These are phyloP conservation scores for Etheostoma cragini DNA, from an alignment of 2,113 vertebrate species.

Conservation along the genomic window DNA sequence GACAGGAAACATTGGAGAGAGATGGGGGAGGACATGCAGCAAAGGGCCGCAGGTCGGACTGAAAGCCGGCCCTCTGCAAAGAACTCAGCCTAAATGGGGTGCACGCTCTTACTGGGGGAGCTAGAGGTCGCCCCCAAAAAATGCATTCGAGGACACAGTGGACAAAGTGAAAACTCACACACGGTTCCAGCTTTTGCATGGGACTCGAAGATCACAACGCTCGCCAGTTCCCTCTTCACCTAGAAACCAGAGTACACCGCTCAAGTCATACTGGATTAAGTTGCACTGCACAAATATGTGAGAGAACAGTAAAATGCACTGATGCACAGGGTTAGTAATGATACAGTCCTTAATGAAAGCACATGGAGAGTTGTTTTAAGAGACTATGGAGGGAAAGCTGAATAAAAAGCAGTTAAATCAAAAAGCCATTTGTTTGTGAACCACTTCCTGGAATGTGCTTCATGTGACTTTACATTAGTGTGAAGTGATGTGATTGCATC, in stretches of 20 bases:
- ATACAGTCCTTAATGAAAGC: not conserved
- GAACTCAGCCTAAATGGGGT: too few species aligned
- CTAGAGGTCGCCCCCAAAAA: not conserved
- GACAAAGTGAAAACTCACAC: conserved; percentile 86
- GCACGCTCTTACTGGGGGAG: too few species aligned
- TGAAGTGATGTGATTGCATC: not conserved
- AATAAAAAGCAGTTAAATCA: not conserved
- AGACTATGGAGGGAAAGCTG: not conserved
- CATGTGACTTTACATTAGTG: not conserved
- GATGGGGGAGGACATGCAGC: too few species aligned
- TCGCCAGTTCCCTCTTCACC: conserved; percentile 96
- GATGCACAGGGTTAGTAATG: not conserved
- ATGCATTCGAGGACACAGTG: not conserved
- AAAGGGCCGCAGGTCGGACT: too few species aligned
- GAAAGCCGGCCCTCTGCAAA: too few species aligned
- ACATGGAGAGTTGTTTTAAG: not conserved
- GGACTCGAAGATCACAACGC: conserved; percentile 97
- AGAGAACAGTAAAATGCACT: not conserved
- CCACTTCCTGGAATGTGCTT: not conserved
- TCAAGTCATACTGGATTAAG: conserved; percentile 4
- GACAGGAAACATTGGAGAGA: too few species aligned
- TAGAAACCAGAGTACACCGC: conserved; percentile 65
- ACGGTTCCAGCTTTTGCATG: conserved; percentile 98
- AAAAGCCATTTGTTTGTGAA: not conserved
- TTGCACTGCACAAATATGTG: not conserved